These are phyloP conservation scores for Squalus acanthias DNA, from an alignment of 2,797 vertebrate species.

Conservation along the genomic window DNA sequence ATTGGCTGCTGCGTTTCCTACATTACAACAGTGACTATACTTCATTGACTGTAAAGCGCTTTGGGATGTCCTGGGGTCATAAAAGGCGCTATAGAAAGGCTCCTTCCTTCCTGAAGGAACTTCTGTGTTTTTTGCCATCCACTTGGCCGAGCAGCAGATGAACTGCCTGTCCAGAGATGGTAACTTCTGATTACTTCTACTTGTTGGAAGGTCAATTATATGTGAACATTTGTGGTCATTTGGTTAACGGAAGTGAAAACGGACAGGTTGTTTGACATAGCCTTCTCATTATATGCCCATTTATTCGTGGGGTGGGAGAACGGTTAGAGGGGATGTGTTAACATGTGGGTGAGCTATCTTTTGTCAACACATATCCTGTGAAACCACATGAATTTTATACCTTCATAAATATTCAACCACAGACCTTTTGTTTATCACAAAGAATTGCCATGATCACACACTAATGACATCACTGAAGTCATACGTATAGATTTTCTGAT, in stretches of 20 bases:
- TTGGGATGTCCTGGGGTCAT: too few species aligned
- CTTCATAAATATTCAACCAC: slow-evolving; percentile 16
- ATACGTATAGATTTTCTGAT: not conserved
- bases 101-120: too few species aligned
- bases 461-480: not conserved
- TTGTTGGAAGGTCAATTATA: not conserved
- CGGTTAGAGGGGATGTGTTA: not conserved
- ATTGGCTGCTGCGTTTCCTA: not conserved
- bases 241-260: not conserved
- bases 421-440: not conserved
- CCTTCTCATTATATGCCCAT: not conserved
- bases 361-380: not conserved
- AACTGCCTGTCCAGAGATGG: not conserved
- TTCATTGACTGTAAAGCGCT: too few species aligned
- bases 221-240: not conserved
- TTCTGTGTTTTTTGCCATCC: not conserved
- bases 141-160: not conserved
- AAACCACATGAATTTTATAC: not conserved
- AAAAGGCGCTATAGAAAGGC: too few species aligned
- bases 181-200: not conserved
- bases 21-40: too few species aligned
- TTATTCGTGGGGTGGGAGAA: not conserved
- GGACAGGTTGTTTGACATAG: not conserved
- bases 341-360: not conserved
- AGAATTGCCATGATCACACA: not conserved